phyloP scores from a whole-genome alignment of 1,140 invertebrate species.

The Carposina sasakii region DNA sequence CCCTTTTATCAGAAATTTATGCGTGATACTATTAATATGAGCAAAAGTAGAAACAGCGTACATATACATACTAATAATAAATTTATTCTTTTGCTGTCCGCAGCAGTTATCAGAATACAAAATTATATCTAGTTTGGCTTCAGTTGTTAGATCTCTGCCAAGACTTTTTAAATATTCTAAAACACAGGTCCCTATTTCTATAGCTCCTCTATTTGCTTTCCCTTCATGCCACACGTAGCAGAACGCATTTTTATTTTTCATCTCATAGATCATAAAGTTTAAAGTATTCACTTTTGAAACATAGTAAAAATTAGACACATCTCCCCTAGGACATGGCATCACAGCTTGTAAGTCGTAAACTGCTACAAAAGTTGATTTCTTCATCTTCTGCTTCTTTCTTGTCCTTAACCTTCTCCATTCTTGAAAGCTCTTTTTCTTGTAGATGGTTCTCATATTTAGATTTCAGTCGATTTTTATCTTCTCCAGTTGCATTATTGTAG shows the following conservation, averaged over 20 bases:
- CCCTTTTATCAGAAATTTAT: conserved; percentile 43
- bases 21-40: conserved; percentile 38
- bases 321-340: conserved; percentile 33
- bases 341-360: conserved; percentile 51
- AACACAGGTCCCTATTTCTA: conserved; percentile 50
- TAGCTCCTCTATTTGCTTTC: conserved; percentile 46
- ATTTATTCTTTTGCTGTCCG: conserved; percentile 57
- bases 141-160: neutral
- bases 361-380: conserved; percentile 30
- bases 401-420: too few relatives aligned
- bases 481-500: too few relatives aligned
- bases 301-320: conserved; percentile 50
- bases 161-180: conserved; percentile 31
- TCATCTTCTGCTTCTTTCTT: too few relatives aligned
- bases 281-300: conserved; percentile 57
- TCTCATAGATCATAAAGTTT: conserved; percentile 10
- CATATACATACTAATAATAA: conserved; percentile 33
- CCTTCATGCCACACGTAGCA: conserved; percentile 65
- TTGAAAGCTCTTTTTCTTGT: conserved; percentile 29
- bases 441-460: conserved; percentile 19
- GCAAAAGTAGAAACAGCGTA: conserved; percentile 27
- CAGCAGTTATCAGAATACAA: conserved; percentile 52
- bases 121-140: conserved; percentile 30
- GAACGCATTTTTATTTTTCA: conserved; percentile 19
- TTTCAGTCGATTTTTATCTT: conserved; percentile 22